Conservation (phyloP, 2,113 vertebrate species). For the Suricata suricatta region DNA sequence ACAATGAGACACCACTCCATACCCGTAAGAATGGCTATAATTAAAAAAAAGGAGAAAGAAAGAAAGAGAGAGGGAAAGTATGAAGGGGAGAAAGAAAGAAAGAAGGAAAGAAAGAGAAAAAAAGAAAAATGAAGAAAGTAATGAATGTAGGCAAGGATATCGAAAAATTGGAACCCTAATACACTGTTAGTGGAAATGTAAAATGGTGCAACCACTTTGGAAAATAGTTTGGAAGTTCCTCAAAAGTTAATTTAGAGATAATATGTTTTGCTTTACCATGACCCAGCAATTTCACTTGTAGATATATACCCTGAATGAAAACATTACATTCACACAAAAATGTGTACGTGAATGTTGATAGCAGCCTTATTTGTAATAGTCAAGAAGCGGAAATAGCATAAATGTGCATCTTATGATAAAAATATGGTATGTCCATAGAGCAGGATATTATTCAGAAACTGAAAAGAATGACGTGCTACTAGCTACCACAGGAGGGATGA, state of each 20-base stretch:
- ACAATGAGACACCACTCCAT: not conserved
- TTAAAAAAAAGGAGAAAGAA: not conserved
- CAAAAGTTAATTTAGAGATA: not conserved
- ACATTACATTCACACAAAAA: not conserved
- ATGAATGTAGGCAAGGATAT: not conserved
- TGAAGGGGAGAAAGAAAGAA: not conserved
- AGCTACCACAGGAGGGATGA: not conserved
- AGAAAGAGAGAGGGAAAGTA: not conserved
- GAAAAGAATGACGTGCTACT: not conserved
- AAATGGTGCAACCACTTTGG: not conserved
- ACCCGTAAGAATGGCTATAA: not conserved
- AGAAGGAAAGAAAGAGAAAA: not conserved
- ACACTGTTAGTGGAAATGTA: not conserved
- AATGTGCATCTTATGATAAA: not conserved
- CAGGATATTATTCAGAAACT: not conserved
- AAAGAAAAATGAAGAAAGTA: not conserved
- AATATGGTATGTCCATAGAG: not conserved
- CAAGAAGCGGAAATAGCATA: not conserved
- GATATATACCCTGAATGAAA: not conserved
- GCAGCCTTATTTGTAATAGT: not conserved
- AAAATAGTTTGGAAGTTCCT: conserved; percentile 9
- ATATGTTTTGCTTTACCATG: not conserved
- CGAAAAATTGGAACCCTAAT: not conserved
- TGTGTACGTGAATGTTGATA: not conserved
- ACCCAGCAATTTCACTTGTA: not conserved